Evolutionary conservation across 2,113 vertebrate species (phyloP).

Genomic region (Vicugna pacos): DNA sequence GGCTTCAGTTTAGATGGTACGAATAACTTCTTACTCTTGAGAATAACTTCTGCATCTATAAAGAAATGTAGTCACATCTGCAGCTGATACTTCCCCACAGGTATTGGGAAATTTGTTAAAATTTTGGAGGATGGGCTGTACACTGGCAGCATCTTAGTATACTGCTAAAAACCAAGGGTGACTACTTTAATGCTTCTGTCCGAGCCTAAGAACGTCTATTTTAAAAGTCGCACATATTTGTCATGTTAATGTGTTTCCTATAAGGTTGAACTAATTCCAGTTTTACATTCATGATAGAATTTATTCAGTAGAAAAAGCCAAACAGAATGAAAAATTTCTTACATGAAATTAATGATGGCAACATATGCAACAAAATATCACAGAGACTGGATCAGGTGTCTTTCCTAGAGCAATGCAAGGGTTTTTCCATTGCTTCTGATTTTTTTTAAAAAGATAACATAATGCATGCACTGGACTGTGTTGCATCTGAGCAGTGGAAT

Average conservation of each 20-base stretch:
- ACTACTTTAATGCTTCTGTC: background rate
- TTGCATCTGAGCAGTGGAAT: background rate
- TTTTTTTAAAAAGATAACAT: background rate
- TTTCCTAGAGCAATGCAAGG: background rate
- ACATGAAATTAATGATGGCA: background rate
- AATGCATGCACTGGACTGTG: background rate
- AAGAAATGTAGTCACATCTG: background rate
- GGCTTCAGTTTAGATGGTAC: background rate
- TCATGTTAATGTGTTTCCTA: background rate
- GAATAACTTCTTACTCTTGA: background rate
- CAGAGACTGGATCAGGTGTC: background rate
- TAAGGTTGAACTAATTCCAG: background rate
- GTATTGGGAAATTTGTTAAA: background rate
- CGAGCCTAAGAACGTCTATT: background rate
- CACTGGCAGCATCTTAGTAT: background rate
- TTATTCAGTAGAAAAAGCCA: background rate
- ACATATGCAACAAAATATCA: background rate
- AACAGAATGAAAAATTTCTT: background rate
- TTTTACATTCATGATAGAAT: background rate
- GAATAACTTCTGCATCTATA: background rate
- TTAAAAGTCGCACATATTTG: background rate
- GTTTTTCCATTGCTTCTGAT: background rate
- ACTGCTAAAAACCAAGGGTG: background rate
- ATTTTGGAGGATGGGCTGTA: background rate
- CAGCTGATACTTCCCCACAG: background rate